phyloP scores from a whole-genome alignment of 2,113 vertebrate genomes.

The Poeciliopsis turrubarensis region DNA sequence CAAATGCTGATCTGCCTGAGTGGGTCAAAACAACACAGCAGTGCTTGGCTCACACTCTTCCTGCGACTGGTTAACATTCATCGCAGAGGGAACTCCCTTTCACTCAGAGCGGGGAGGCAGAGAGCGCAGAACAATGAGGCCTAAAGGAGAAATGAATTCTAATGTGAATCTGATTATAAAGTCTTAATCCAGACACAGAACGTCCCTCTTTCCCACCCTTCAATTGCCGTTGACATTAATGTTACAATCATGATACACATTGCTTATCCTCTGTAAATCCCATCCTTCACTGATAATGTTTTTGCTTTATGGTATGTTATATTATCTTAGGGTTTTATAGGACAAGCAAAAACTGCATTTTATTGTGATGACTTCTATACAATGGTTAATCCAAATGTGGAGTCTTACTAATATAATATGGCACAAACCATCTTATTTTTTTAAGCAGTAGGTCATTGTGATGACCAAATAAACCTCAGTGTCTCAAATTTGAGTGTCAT shows the following conservation, averaged over 20 bases:
- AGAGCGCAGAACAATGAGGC: conserved; percentile 16
- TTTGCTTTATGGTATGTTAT: background rate
- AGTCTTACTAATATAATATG: background rate
- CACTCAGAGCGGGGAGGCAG: conserved; percentile 21
- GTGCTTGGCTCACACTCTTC: conserved; percentile 64
- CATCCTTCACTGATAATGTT: background rate
- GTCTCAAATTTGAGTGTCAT: too few species aligned
- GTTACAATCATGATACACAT: background rate
- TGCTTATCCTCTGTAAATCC: background rate
- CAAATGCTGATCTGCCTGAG: conserved; percentile 71
- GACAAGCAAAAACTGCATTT: background rate
- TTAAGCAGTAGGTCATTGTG: too few species aligned
- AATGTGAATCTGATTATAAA: conserved; percentile 54
- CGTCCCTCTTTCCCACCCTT: background rate
- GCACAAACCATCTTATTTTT: too few species aligned
- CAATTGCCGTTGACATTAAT: background rate
- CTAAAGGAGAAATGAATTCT: conserved; percentile 41
- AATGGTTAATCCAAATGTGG: background rate
- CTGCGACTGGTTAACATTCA: conserved; percentile 82
- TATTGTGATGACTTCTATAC: background rate
- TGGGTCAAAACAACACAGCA: conserved; percentile 59
- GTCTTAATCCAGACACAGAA: conserved; percentile 18
- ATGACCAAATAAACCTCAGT: too few species aligned
- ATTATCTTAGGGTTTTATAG: background rate
- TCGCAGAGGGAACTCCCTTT: conserved; percentile 59